Evolutionary conservation across 2,113 vertebrate genomes (phyloP).

Genomic region (Phrynosoma blainvillii): DNA sequence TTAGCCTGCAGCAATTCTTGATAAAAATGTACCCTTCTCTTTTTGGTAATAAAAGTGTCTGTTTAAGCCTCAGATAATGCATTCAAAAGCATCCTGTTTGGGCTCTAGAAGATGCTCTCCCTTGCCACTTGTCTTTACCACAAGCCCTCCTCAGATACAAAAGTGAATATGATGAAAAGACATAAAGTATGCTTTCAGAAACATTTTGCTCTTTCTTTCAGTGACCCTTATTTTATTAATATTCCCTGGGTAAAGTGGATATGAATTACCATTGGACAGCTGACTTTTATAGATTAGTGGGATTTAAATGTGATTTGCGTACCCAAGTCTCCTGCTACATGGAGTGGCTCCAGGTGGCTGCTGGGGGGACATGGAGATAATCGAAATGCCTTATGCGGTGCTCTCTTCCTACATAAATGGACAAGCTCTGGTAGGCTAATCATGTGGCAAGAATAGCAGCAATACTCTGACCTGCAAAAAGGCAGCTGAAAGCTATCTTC

Average conservation of each 20-base stretch:
- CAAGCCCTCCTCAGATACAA: background rate
- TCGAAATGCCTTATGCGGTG: background rate
- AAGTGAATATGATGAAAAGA: slow-evolving; percentile 20
- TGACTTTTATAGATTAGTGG: background rate
- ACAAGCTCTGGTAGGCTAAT: background rate
- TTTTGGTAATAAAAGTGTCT: slow-evolving; percentile 5
- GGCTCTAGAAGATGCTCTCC: background rate
- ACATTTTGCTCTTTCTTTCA: background rate
- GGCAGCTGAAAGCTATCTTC: background rate
- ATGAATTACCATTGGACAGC: background rate
- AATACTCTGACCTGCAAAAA: no score
- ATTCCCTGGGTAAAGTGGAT: background rate
- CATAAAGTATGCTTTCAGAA: slow-evolving; percentile 19
- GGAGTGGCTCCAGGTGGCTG: background rate
- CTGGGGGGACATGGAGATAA: no score
- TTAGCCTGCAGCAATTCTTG: slow-evolving; percentile 30
- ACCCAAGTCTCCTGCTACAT: background rate
- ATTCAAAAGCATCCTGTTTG: background rate
- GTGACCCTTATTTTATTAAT: slow-evolving; percentile 27
- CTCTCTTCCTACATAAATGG: background rate
- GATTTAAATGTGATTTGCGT: background rate
- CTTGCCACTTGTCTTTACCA: background rate
- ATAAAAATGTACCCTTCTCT: background rate
- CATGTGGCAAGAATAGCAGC: background rate
- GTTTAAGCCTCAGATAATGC: slow-evolving; percentile 1